These are phyloP conservation scores for Brachionichthys hirsutus DNA, from an alignment of 2,113 vertebrate genomes.

Conservation along the genomic window DNA sequence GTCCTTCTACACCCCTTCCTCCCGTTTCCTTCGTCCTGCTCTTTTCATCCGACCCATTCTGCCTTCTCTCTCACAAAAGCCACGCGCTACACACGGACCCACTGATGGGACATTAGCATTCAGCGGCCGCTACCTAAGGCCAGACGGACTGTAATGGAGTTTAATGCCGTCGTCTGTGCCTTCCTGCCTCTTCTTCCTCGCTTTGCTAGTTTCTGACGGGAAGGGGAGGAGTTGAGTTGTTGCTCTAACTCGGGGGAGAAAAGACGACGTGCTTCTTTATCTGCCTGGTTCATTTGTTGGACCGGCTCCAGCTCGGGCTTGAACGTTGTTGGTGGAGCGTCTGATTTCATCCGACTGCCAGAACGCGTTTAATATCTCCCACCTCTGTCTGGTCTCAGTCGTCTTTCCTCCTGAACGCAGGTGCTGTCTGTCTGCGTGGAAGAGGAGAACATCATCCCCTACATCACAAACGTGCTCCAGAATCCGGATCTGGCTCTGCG, in stretches of 20 bases:
- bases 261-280: no score
- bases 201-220: slow-evolving; percentile 18
- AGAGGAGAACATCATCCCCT: slow-evolving; percentile 99
- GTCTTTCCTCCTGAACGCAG: slow-evolving; percentile 63
- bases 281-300: no score
- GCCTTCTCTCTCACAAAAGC: slow-evolving; percentile 41
- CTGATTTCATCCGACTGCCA: no score
- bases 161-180: slow-evolving; percentile 19
- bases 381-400: neutral
- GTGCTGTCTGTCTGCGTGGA: slow-evolving; percentile 98
- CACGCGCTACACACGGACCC: slow-evolving; percentile 52
- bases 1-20: slow-evolving; percentile 27
- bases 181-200: no score
- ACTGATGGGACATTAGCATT: slow-evolving; percentile 54
- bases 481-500: slow-evolving; percentile 96
- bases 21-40: slow-evolving; percentile 6
- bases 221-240: no score
- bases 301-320: no score
- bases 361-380: no score
- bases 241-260: no score
- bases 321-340: no score
- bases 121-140: slow-evolving; percentile 25
- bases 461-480: slow-evolving; percentile 97
- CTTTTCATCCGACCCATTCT: slow-evolving; percentile 37
- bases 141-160: slow-evolving; percentile 20